Evolutionary conservation across 2,797 vertebrate species (phyloP).

Genomic region (Coregonus suidteri): DNA sequence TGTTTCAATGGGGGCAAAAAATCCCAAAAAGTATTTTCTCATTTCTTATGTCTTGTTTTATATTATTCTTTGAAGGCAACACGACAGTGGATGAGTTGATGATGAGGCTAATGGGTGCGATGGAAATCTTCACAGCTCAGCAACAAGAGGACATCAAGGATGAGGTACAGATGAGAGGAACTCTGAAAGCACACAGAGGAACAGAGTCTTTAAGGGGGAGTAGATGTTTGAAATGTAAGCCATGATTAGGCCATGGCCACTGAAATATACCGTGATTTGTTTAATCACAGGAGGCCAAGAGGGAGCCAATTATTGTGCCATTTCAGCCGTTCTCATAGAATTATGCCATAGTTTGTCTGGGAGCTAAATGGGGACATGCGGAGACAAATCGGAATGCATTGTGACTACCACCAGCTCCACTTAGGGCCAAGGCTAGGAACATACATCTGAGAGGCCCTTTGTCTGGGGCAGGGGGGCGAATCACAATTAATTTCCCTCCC

Average conservation of each 20-base stretch:
- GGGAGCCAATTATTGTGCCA: neutral
- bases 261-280: neutral
- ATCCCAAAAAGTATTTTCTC: neutral
- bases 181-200: neutral
- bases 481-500: conserved; percentile 26
- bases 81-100: conserved; percentile 98
- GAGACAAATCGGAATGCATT: conserved; percentile 43
- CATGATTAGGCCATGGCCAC: neutral
- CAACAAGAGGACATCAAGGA: conserved; percentile 99
- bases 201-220: neutral
- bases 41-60: neutral
- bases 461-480: neutral
- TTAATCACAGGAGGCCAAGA: neutral
- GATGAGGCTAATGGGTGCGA: conserved; percentile 99
- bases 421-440: conserved; percentile 28
- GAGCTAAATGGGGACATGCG: conserved; percentile 45
- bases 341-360: neutral
- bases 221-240: neutral
- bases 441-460: conserved; percentile 20
- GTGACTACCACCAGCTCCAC: conserved; percentile 33
- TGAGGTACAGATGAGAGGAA: conserved; percentile 80
- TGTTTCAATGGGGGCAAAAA: neutral
- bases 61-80: conserved; percentile 79
- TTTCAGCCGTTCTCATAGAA: neutral
- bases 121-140: conserved; percentile 98